phyloP scores from a whole-genome alignment of 2,888 invertebrate species.

The Bruchidius siliquastri region DNA sequence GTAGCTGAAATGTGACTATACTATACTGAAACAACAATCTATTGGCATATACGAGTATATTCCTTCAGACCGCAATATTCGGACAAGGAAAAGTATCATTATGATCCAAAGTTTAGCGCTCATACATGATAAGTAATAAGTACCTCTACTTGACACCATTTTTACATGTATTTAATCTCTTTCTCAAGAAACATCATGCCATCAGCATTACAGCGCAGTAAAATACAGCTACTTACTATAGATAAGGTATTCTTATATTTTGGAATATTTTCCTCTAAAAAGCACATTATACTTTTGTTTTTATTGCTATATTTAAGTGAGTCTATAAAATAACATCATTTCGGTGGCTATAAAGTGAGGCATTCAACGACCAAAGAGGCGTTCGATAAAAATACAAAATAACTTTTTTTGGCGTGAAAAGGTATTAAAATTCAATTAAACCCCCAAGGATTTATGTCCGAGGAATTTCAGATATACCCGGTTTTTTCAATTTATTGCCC shows the following conservation, averaged over 20 bases:
- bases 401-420: conserved; percentile 12
- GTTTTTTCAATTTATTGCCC: not conserved
- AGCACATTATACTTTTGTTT: conserved; percentile 37
- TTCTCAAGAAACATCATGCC: not conserved
- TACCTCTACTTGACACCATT: too few species aligned
- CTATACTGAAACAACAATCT: too few species aligned
- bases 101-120: too few species aligned
- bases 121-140: too few species aligned
- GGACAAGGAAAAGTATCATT: too few species aligned
- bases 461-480: not conserved
- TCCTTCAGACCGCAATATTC: too few species aligned
- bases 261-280: conserved; percentile 14
- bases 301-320: conserved; percentile 33
- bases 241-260: not conserved
- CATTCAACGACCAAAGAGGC: conserved; percentile 21
- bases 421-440: conserved; percentile 1
- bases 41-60: too few species aligned
- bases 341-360: conserved; percentile 20
- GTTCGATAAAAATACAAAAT: conserved; percentile 17
- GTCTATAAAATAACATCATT: conserved; percentile 26
- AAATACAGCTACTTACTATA: not conserved
- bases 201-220: not conserved
- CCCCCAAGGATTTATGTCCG: not conserved
- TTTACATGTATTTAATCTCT: not conserved
- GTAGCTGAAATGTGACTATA: too few species aligned